These are phyloP conservation scores for Chloromyia formosa DNA, from an alignment of 2,888 invertebrate genomes.

Conservation along the genomic window DNA sequence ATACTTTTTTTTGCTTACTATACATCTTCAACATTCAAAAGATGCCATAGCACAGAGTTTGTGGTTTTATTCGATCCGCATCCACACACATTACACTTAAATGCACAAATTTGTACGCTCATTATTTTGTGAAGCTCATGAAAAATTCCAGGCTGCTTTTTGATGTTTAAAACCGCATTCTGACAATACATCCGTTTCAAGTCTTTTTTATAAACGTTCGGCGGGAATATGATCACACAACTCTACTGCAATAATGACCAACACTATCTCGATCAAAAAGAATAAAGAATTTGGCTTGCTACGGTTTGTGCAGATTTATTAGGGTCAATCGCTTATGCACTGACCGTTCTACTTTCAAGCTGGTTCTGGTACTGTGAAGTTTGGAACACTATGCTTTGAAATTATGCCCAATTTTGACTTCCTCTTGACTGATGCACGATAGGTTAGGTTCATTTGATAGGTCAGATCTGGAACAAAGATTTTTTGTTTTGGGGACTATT, in stretches of 20 bases:
- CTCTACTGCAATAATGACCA: neutral
- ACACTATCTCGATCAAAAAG: neutral
- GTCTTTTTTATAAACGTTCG: neutral
- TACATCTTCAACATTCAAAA: no score
- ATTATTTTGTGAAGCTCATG: neutral
- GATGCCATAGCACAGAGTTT: neutral
- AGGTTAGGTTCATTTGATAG: no score
- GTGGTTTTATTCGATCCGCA: neutral
- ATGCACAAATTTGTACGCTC: neutral
- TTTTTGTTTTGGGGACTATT: no score
- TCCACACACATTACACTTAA: neutral
- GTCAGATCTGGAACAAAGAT: no score
- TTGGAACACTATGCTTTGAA: neutral
- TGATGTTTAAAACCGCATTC: neutral
- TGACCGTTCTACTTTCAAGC: neutral
- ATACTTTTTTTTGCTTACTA: no score
- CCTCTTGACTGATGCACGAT: neutral
- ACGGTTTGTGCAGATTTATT: constrained; percentile 5
- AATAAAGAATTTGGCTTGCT: neutral
- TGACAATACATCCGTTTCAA: constrained; percentile 8
- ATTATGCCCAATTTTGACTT: constrained; percentile 6
- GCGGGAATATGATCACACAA: neutral
- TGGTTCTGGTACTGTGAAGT: neutral
- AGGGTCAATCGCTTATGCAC: constrained; percentile 12
- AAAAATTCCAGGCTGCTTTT: neutral